Evolutionary conservation across 2,888 invertebrate genomes (phyloP).

Genomic region (Nebria salina): DNA sequence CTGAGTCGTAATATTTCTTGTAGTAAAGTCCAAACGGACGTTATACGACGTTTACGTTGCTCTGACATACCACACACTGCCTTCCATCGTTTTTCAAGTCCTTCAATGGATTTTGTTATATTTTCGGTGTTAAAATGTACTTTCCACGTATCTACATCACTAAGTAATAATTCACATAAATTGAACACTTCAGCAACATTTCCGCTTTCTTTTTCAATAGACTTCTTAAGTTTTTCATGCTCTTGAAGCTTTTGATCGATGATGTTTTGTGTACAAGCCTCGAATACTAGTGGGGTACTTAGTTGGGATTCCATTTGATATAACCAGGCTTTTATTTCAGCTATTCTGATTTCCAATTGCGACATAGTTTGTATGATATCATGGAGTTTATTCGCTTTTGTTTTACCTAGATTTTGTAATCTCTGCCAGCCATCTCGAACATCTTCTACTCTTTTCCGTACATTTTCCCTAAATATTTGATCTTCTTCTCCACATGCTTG

Average conservation of each 20-base stretch:
- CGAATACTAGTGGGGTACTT: constrained; percentile 73
- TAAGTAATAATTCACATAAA: constrained; percentile 79
- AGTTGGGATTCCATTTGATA: constrained; percentile 77
- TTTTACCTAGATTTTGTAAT: constrained; percentile 75
- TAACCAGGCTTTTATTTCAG: constrained; percentile 77
- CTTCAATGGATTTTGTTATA: constrained; percentile 73
- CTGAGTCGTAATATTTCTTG: constrained; percentile 69
- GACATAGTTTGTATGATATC: constrained; percentile 77
- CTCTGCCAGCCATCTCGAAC: constrained; percentile 78
- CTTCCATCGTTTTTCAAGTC: constrained; percentile 83
- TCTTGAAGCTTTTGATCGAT: constrained; percentile 76
- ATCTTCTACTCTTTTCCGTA: constrained; percentile 68
- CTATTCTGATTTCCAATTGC: constrained; percentile 76
- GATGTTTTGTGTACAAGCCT: constrained; percentile 71
- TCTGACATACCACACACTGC: constrained; percentile 78
- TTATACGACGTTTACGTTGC: constrained; percentile 75
- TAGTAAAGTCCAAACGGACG: constrained; percentile 69
- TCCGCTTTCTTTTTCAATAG: constrained; percentile 79
- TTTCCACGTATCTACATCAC: constrained; percentile 77
- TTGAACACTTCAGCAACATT: constrained; percentile 83
- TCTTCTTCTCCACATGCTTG: constrained; percentile 72
- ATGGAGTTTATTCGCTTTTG: constrained; percentile 75
- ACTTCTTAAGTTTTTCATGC: constrained; percentile 77
- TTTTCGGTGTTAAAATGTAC: constrained; percentile 77
- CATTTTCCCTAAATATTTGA: constrained; percentile 67